A percentile compares a stretch with the other conserved stretches of the same genome.
phyloP scores from a whole-genome alignment of 1,140 invertebrate species.

The Drosophila sucinea region DNA sequence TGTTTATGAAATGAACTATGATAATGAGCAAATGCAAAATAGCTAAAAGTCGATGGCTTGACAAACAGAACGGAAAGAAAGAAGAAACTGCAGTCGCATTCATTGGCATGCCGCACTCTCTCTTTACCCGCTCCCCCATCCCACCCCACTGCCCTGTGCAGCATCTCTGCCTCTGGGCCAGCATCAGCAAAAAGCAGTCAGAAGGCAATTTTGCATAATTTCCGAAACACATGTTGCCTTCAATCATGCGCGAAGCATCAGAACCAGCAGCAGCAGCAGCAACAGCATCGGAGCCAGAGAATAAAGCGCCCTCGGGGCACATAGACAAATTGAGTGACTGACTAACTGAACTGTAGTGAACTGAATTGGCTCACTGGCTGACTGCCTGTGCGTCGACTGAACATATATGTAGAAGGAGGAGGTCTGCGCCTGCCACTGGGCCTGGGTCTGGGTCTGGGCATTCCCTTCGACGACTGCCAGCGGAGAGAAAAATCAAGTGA shows the following conservation, averaged over 20 bases:
- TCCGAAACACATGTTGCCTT: conserved; percentile 82
- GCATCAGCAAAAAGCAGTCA: conserved; percentile 31
- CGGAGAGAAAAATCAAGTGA: conserved; percentile 68
- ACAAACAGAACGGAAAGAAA: conserved; percentile 34
- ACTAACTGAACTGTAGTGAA: conserved; percentile 45
- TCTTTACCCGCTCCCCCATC: no score
- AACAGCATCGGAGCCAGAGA: conserved; percentile 3
- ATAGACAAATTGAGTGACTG: conserved; percentile 80
- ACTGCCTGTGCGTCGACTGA: conserved; percentile 12
- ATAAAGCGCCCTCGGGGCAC: conserved; percentile 60
- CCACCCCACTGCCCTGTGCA: conserved; percentile 19
- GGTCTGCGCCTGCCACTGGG: conserved; percentile 2
- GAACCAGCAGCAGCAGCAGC: conserved; percentile 19
- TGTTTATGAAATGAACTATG: conserved; percentile 79
- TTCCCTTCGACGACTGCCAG: conserved; percentile 39
- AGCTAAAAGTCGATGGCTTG: conserved; percentile 39
- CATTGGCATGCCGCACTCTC: conserved; percentile 36
- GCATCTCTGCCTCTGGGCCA: conserved; percentile 40
- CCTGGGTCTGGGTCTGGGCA: conserved; percentile 9
- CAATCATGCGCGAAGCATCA: conserved; percentile 73
- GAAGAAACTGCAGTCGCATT: conserved; percentile 42
- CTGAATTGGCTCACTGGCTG: conserved; percentile 42
- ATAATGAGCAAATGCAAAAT: conserved; percentile 77
- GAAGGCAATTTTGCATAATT: conserved; percentile 81
- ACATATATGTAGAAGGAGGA: background rate